Evolutionary conservation across 2,888 invertebrate species (phyloP).

Genomic region (Drosophila macrothrix): DNA sequence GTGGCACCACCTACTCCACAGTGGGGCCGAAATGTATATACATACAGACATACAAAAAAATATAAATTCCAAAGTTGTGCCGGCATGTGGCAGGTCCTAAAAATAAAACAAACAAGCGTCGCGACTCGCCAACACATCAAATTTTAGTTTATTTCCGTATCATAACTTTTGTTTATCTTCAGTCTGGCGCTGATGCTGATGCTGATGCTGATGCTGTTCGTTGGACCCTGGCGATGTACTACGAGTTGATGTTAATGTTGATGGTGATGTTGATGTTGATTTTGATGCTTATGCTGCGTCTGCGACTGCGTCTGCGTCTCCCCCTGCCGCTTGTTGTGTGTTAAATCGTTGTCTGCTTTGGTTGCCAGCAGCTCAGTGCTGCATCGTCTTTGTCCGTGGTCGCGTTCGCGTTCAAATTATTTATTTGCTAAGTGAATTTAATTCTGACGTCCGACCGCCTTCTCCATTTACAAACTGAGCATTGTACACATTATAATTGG

Average conservation of each 20-base stretch:
- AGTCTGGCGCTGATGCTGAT: constrained; percentile 19
- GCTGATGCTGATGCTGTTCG: constrained; percentile 14
- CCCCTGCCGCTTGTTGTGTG: constrained; percentile 11
- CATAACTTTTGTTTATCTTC: constrained; percentile 78
- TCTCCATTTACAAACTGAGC: constrained; percentile 3
- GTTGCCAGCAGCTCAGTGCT: constrained; percentile 42
- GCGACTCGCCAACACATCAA: constrained; percentile 64
- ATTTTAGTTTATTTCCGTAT: constrained; percentile 75
- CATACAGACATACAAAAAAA: background rate
- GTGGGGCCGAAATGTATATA: background rate
- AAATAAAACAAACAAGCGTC: constrained; percentile 44
- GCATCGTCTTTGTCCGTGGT: constrained; percentile 53
- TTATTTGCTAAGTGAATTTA: constrained; percentile 42
- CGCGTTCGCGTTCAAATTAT: constrained; percentile 31
- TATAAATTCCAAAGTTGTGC: constrained; percentile 43
- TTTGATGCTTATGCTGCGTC: constrained; percentile 18
- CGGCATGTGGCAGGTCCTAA: constrained; percentile 40
- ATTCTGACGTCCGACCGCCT: constrained; percentile 6
- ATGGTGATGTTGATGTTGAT: background rate
- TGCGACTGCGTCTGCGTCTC: constrained; percentile 24
- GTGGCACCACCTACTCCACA: background rate
- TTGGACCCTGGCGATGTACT: background rate
- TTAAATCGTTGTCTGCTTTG: constrained; percentile 23
- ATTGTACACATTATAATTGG: constrained; percentile 8
- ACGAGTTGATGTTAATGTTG: background rate